Base-by-base conservation (phyloP, 2,113 vertebrate species). In the Furnarius figulus region DNA sequence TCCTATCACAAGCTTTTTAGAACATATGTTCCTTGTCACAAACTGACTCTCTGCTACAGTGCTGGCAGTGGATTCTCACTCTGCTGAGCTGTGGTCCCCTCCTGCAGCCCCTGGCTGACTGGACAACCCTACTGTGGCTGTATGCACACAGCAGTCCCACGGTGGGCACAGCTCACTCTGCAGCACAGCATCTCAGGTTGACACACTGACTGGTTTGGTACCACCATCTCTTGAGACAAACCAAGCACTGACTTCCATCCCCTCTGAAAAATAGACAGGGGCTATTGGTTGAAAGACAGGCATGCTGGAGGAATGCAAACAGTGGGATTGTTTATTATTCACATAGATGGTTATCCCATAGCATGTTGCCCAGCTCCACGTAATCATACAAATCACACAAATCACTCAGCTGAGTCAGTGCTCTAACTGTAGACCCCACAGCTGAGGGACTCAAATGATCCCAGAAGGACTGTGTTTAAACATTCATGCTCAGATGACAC, bases 371-470 rank as follows among this genome's bases (percentile, higher is more conserved):
- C 72, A 50, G 63, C 72, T 92, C 61, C 68, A 42, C 18, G 33
- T 82, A 73, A 79, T 63, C 7, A 1, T 65, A 73, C 70, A 85
- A 93, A 87, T n/a, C n/a, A n/a, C n/a, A n/a, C n/a, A n/a, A n/a
- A n/a, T 78, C 73, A 49, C 70, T 93, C 76, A 62, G 65, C 55
- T 88, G 82, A 90, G 58, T 77, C 90, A 90, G 56, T 40, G 79
- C 67, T 90, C 75, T 83, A 63, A 70, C 56, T 47, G 68, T 27
- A 83, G 75, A 62, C 47, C 67, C 59, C 80, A 61, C 73, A 84
- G 79, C 40, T 39, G 37, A 40, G 87, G 75, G 82, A 86, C 65
- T 79, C 3, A 9, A 25, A 37, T 65, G 31, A 73, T 61, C 74
- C 50, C 94, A 88, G 85, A 80, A 95, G 59, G 52, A 52, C 55